Evolutionary conservation across 2,888 invertebrate genomes (phyloP), one percentile per base, ranked within the genome.

Genomic region (Ochropleura plecta): DNA sequence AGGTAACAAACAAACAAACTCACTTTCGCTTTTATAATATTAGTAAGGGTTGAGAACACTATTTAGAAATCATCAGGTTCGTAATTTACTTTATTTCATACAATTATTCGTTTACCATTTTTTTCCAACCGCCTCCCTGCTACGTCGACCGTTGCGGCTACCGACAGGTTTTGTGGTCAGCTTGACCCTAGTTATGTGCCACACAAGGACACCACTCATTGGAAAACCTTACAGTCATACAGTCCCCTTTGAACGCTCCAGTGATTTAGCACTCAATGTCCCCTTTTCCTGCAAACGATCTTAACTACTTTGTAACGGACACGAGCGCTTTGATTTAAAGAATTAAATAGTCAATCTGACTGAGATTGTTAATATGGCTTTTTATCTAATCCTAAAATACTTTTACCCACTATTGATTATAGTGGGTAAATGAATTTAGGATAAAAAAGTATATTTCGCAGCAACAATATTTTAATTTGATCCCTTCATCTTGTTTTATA

Each of bases 241-340:
- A 78, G 79, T 88, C 90, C 91, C 91, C 89, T 88, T 87, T 87
- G 89, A 82, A 91, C 88, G 91, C 88, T 88, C 88, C 87, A 79
- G 77, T 88, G 90, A 88, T 82, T 90, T 81, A 84, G 85, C 82
- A 85, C 86, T 83, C 80, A 80, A 83, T 87, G 86, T 88, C 87
- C 89, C 90, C 88, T 84, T 91, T 87, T 88, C 89, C 88, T 88
- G 88, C 84, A 85, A 88, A 86, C 80, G 82, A 85, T 83, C 76
- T 85, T 84, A 87, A 77, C 73, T 78, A 81, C 70, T 57, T 79
- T 83, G 62, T 86, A 84, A 85, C 83, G 81, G 83, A 71, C 73
- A 78, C 30, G 20, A 64, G 20, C 30, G 53, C 70, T 84, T 84
- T 79, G 71, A 70, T 82, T 59, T 18, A 20, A 77, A 67, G 9